Conservation (phyloP, 2,888 invertebrate species). For the Syrista parreyssii region DNA sequence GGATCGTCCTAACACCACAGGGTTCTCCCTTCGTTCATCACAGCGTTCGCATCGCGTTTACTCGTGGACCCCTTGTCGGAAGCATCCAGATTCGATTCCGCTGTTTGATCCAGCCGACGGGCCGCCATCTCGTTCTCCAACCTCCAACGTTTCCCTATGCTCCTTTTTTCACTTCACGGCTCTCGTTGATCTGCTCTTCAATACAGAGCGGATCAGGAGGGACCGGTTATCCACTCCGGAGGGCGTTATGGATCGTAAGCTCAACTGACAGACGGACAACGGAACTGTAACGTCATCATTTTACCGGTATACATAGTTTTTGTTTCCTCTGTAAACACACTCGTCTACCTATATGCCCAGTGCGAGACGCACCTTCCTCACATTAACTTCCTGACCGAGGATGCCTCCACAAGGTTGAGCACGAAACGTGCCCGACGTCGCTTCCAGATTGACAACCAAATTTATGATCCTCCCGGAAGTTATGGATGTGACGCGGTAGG, state of each 20-base stretch:
- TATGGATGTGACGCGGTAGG: background rate
- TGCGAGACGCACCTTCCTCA: too few relatives aligned
- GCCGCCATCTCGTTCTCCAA: constrained; percentile 5
- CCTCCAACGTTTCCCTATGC: too few relatives aligned
- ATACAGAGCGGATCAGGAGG: constrained; percentile 24
- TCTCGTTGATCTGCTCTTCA: constrained; percentile 24
- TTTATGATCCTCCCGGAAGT: too few relatives aligned
- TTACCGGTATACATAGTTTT: constrained; percentile 29
- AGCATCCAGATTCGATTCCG: constrained; percentile 31
- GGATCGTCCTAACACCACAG: constrained; percentile 46
- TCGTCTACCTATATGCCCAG: too few relatives aligned
- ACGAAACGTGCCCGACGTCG: too few relatives aligned
- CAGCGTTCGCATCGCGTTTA: constrained; percentile 18
- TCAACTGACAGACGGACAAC: constrained; percentile 38
- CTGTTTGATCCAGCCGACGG: constrained; percentile 16
- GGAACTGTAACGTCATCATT: constrained; percentile 47
- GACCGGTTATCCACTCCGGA: constrained; percentile 43
- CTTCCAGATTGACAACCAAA: too few relatives aligned
- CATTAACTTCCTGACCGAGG: too few relatives aligned
- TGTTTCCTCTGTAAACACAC: constrained; percentile 29
- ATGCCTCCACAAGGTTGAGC: too few relatives aligned
- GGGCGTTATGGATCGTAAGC: constrained; percentile 34
- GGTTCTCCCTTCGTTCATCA: constrained; percentile 29
- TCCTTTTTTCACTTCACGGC: background rate
- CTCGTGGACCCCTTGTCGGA: constrained; percentile 25